Evolutionary conservation across 2,888 invertebrate genomes (phyloP), one percentile per base, ranked within the genome.

Genomic region (Sphinx pinastri): DNA sequence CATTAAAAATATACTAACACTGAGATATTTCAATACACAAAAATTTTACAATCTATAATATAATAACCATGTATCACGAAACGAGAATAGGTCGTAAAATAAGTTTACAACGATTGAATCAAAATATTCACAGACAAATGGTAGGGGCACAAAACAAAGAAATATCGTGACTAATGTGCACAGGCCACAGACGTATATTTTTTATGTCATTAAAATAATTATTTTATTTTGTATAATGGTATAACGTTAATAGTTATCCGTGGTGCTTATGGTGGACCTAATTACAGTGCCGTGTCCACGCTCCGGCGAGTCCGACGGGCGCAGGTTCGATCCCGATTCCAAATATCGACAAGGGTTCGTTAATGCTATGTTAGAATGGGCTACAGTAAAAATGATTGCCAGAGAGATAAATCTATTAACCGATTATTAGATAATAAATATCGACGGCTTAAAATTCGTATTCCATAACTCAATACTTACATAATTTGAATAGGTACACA

Each of bases 231-330:
- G 80, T 78, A 81, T 82, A 86, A 47, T 63, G 63, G 19, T 49
- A 25, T 63, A 85, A 81, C 84, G 83, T 80, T 85, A 87, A 86
- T 85, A 84, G 84, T 79, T 81, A 77, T 77, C 76, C 76, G 77
- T 79, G 81, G 80, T 81, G 81, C 78, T 84, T 85, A 84, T 85
- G 88, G 85, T 84, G 85, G 78, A 80, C 82, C 81, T 88, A 88
- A 88, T 88, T 88, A 88, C 81, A 86, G 88, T 84, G 79, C 74
- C 79, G 80, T 67, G 71, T 75, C 77, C 79, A 79, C 85, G 85
- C 76, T 87, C 74, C 80, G 83, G 70, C 84, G 86, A 79, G 72
- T 87, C 74, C 80, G 83, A 70, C 84, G 86, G 80, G 72, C 77
- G 78, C 80, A 76, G 83, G 79, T 80, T 77, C 80, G 72, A 77